These are phyloP conservation scores for Engraulis encrasicolus DNA, from an alignment of 2,113 vertebrate species.

Conservation along the genomic window DNA sequence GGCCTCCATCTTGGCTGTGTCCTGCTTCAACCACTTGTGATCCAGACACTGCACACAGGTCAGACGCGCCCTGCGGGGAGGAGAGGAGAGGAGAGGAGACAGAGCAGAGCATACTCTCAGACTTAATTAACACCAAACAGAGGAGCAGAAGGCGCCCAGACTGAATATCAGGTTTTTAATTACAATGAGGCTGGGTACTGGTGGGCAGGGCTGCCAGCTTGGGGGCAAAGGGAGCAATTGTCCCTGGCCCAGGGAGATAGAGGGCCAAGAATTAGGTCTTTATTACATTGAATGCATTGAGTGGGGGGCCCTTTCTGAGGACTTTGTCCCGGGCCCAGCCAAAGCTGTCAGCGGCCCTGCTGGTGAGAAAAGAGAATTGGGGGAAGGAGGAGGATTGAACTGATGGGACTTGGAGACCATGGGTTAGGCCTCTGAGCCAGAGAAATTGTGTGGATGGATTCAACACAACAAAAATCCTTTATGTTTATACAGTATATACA, in stretches of 20 bases:
- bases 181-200: background rate
- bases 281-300: no score
- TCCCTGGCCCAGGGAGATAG: no score
- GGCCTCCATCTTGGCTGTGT: slow-evolving; percentile 96
- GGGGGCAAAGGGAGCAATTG: no score
- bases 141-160: background rate
- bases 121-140: background rate
- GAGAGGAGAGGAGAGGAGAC: no score
- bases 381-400: background rate
- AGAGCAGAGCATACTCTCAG: no score
- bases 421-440: background rate
- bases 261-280: no score
- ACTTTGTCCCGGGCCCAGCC: no score
- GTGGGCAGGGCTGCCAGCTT: no score
- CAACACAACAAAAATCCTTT: no score
- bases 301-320: no score
- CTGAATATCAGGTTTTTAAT: slow-evolving; percentile 2
- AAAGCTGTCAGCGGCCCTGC: no score
- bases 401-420: background rate
- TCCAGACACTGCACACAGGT: slow-evolving; percentile 89
- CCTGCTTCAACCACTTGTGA: slow-evolving; percentile 95
- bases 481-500: no score
- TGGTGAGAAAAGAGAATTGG: background rate
- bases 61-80: slow-evolving; percentile 76
- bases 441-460: background rate